Evolutionary conservation across 2,113 vertebrate species (phyloP).

Genomic region (Anoura caudifer): DNA sequence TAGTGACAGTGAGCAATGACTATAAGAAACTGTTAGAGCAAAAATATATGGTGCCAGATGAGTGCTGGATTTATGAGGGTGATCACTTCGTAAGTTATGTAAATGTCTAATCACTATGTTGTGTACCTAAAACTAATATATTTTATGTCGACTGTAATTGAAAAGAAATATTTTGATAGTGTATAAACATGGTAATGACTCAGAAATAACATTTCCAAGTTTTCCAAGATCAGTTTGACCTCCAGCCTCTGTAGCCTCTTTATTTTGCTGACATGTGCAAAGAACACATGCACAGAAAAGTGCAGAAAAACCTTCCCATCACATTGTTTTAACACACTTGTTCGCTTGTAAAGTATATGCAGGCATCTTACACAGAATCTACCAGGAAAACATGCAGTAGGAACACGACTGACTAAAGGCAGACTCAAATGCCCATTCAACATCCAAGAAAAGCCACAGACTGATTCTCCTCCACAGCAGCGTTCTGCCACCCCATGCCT

Average conservation of each 20-base stretch:
- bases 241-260: background rate
- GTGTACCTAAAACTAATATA: background rate
- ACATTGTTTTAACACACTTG: background rate
- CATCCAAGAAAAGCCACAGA: background rate
- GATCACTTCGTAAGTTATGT: background rate
- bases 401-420: background rate
- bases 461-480: background rate
- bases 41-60: background rate
- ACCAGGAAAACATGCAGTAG: background rate
- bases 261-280: background rate
- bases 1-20: background rate
- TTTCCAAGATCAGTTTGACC: background rate
- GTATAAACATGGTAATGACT: background rate
- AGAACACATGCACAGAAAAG: background rate
- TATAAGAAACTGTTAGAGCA: background rate
- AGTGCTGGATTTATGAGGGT: background rate
- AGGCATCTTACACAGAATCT: background rate
- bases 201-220: background rate
- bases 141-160: background rate
- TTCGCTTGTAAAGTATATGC: background rate
- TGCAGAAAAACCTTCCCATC: background rate
- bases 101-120: background rate
- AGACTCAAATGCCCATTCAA: background rate
- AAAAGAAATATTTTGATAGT: background rate
- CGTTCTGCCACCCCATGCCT: background rate